These are phyloP conservation scores for Hemaris fuciformis DNA, from an alignment of 2,888 invertebrate species.

Conservation along the genomic window DNA sequence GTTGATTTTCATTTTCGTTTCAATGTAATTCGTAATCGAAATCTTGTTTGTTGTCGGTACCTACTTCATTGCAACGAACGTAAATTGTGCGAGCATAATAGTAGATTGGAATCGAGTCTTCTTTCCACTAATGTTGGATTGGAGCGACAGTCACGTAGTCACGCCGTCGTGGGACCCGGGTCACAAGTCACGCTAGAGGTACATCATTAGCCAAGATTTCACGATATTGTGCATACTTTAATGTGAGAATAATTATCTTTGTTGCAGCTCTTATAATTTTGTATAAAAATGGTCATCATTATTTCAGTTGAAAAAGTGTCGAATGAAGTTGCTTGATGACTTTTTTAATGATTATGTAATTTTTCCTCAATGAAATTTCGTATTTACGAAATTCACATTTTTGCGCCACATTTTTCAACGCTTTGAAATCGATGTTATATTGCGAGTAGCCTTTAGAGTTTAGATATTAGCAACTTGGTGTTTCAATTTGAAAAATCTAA, in stretches of 20 bases:
- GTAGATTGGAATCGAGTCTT: neutral
- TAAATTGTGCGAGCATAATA: neutral
- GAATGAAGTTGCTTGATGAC: too few species aligned
- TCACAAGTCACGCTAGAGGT: neutral
- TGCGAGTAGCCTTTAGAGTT: too few species aligned
- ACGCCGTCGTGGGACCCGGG: neutral
- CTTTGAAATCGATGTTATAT: neutral
- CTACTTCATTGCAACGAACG: neutral
- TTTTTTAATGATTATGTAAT: too few species aligned
- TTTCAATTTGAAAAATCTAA: neutral
- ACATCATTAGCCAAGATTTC: slow-evolving; percentile 3
- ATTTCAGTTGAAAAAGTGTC: neutral
- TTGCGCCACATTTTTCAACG: too few species aligned
- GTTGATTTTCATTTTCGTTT: too few species aligned
- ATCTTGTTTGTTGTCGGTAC: neutral
- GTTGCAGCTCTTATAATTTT: neutral
- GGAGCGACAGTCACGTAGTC: neutral
- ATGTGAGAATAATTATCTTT: neutral
- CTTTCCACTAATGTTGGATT: neutral
- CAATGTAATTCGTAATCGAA: neutral
- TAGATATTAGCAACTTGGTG: too few species aligned
- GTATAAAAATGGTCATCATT: neutral
- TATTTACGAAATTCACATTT: too few species aligned
- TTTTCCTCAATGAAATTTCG: too few species aligned
- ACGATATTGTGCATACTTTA: neutral